Conservation (phyloP, 2,888 invertebrate species). For the Aphidius colemani region DNA sequence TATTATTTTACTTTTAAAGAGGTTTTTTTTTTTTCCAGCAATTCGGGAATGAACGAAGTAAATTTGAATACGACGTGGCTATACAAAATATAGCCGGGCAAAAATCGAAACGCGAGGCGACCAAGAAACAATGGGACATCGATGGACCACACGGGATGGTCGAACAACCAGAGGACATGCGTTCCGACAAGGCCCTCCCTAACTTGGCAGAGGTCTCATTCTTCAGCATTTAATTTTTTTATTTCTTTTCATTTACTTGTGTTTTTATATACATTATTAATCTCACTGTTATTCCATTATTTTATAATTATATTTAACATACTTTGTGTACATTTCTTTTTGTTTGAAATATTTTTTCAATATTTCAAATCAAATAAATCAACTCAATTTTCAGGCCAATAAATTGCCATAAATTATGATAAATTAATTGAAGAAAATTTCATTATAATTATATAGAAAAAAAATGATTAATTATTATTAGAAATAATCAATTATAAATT, state of each 20-base stretch:
- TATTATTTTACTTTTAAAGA: slow-evolving; percentile 9
- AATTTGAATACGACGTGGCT: slow-evolving; percentile 53
- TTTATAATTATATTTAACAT: too few species aligned
- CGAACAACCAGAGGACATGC: slow-evolving; percentile 60
- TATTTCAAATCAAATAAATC: too few species aligned
- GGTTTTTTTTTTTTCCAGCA: slow-evolving; percentile 38
- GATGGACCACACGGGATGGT: slow-evolving; percentile 61
- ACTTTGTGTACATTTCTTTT: too few species aligned
- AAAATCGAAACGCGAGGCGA: slow-evolving; percentile 28
- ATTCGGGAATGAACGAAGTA: slow-evolving; percentile 50
- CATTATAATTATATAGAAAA: too few species aligned
- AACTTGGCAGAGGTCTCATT: slow-evolving; percentile 32
- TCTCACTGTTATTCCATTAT: background rate
- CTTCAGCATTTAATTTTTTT: slow-evolving; percentile 1
- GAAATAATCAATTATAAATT: too few species aligned
- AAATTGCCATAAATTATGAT: too few species aligned
- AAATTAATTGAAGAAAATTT: too few species aligned
- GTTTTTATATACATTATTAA: slow-evolving; percentile 7
- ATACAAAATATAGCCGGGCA: background rate
- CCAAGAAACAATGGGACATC: slow-evolving; percentile 58
- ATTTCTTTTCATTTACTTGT: slow-evolving; percentile 6
- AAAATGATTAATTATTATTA: too few species aligned
- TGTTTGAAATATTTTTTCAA: too few species aligned
- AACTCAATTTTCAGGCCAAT: too few species aligned
- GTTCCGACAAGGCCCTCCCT: slow-evolving; percentile 50